Evolutionary conservation across 2,888 invertebrate species (phyloP).

Genomic region (Monochamus alternatus): DNA sequence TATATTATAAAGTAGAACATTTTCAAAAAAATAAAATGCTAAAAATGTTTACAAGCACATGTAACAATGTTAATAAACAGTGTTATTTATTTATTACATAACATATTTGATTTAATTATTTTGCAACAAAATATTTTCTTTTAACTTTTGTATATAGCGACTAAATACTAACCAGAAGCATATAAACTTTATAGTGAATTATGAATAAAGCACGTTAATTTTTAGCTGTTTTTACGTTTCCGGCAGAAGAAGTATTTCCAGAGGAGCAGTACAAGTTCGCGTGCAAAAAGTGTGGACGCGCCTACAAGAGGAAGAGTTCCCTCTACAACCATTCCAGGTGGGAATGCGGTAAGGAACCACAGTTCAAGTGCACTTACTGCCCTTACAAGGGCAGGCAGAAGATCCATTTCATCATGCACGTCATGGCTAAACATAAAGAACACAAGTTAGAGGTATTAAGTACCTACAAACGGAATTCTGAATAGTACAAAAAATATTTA

Average conservation of each 20-base stretch:
- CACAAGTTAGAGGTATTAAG: conserved; percentile 61
- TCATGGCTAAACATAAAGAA: conserved; percentile 65
- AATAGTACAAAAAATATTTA: conserved; percentile 35
- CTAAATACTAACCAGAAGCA: not conserved
- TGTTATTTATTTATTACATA: too few species aligned
- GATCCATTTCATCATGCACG: conserved; percentile 65
- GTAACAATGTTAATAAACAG: too few species aligned
- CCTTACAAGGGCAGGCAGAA: conserved; percentile 65
- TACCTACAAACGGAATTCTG: conserved; percentile 46
- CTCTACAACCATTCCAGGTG: conserved; percentile 59
- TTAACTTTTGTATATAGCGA: conserved; percentile 11
- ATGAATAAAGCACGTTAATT: conserved; percentile 4
- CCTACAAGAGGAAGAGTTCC: conserved; percentile 57
- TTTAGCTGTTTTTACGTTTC: conserved; percentile 20
- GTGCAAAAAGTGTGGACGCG: conserved; percentile 37
- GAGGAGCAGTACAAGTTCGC: conserved; percentile 33
- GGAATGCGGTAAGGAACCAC: conserved; percentile 57
- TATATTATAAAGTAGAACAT: too few species aligned
- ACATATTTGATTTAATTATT: not conserved
- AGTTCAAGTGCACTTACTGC: conserved; percentile 57
- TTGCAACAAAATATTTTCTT: not conserved
- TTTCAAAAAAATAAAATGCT: too few species aligned
- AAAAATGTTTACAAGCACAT: too few species aligned
- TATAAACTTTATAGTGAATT: not conserved
- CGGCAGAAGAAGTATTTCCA: conserved; percentile 10